phyloP scores from a whole-genome alignment of 2,888 invertebrate genomes.

The Agrotis segetum region DNA sequence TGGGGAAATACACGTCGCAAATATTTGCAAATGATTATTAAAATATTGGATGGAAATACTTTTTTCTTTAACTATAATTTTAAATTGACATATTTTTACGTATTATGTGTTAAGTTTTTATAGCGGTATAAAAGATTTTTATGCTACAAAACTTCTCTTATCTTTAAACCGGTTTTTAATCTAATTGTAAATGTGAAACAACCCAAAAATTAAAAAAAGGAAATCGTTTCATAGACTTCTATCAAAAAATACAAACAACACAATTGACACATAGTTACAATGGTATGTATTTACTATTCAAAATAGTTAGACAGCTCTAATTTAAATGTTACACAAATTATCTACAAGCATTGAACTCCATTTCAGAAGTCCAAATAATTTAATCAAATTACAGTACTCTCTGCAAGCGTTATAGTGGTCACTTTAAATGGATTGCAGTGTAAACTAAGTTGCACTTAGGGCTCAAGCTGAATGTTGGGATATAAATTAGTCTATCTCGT shows the following conservation, averaged over 20 bases:
- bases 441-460: slow-evolving; percentile 65
- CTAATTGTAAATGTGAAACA: too few relatives aligned
- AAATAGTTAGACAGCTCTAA: neutral
- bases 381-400: slow-evolving; percentile 65
- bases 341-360: slow-evolving; percentile 53
- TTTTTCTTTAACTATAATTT: neutral
- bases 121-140: too few relatives aligned
- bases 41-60: neutral
- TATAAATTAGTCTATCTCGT: slow-evolving; percentile 55
- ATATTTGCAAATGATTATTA: slow-evolving; percentile 19
- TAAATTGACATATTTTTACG: neutral
- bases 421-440: slow-evolving; percentile 71
- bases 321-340: slow-evolving; percentile 24
- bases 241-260: too few relatives aligned
- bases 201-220: too few relatives aligned
- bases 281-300: neutral
- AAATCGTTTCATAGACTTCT: too few relatives aligned
- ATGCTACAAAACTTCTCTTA: too few relatives aligned
- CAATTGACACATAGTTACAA: too few relatives aligned
- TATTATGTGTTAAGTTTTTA: neutral
- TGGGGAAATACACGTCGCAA: slow-evolving; percentile 8
- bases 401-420: slow-evolving; percentile 56
- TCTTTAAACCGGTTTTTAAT: too few relatives aligned
- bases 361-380: slow-evolving; percentile 63
- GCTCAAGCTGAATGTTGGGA: slow-evolving; percentile 43